Conservation (phyloP, 2,888 invertebrate species). For the Podabrus alpinus region DNA sequence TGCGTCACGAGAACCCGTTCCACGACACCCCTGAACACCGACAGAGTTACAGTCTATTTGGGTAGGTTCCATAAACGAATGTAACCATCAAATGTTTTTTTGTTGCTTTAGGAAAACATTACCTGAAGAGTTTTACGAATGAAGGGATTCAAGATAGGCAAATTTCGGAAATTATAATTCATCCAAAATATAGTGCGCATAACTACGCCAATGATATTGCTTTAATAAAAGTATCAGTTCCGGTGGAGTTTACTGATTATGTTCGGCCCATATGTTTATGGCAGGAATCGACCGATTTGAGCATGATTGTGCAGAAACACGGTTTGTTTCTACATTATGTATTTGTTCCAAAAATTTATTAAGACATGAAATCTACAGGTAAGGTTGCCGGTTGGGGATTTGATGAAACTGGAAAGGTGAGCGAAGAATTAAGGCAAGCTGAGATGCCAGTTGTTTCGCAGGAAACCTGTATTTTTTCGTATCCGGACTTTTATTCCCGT, state of each 20-base stretch:
- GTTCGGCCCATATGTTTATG: slow-evolving; percentile 51
- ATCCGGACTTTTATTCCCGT: slow-evolving; percentile 64
- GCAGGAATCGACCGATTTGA: slow-evolving; percentile 39
- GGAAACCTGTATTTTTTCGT: slow-evolving; percentile 64
- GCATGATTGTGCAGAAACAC: slow-evolving; percentile 37
- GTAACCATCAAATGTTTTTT: neutral
- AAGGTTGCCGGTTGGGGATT: slow-evolving; percentile 58
- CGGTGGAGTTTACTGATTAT: slow-evolving; percentile 47
- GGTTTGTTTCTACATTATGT: slow-evolving; percentile 32
- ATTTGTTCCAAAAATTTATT: neutral
- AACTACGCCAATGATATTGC: slow-evolving; percentile 48
- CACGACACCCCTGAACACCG: slow-evolving; percentile 37
- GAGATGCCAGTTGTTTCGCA: slow-evolving; percentile 66
- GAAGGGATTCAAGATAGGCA: slow-evolving; percentile 50
- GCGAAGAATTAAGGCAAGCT: slow-evolving; percentile 62
- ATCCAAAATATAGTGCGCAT: slow-evolving; percentile 46
- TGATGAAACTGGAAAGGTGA: slow-evolving; percentile 62
- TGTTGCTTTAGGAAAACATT: slow-evolving; percentile 47
- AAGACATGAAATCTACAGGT: slow-evolving; percentile 39
- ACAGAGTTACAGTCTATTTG: slow-evolving; percentile 45
- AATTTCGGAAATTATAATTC: slow-evolving; percentile 44
- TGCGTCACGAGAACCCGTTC: slow-evolving; percentile 47
- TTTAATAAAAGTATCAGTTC: slow-evolving; percentile 42
- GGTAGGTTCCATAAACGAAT: slow-evolving; percentile 27
- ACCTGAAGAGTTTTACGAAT: slow-evolving; percentile 49